These are phyloP conservation scores for Epinephelus moara DNA, from an alignment of 2,113 vertebrate species.

Conservation along the genomic window DNA sequence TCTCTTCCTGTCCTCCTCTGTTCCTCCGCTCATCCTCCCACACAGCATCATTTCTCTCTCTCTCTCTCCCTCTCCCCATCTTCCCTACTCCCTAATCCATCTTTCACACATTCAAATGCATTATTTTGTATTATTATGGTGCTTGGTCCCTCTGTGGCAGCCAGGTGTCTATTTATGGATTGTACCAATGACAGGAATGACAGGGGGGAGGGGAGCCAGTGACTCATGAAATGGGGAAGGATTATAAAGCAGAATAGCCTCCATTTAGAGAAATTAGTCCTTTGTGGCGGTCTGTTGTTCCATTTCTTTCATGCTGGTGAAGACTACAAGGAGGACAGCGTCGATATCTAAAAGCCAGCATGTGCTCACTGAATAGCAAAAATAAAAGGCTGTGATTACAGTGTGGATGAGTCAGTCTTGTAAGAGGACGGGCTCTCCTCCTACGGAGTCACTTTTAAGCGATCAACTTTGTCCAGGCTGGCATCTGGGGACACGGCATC, in stretches of 20 bases:
- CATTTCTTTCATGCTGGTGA: slow-evolving; percentile 27
- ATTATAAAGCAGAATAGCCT: slow-evolving; percentile 69
- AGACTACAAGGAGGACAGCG: slow-evolving; percentile 27
- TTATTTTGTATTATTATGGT: slow-evolving; percentile 45
- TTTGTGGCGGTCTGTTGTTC: slow-evolving; percentile 56
- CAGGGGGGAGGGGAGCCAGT: slow-evolving; percentile 46
- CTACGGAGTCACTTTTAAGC: slow-evolving; percentile 49
- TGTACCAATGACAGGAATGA: slow-evolving; percentile 66
- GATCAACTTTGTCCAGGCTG: slow-evolving; percentile 22
- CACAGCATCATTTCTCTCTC: neutral
- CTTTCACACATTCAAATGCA: slow-evolving; percentile 34
- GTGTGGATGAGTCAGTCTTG: slow-evolving; percentile 64
- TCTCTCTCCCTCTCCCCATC: neutral
- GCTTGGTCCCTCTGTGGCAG: slow-evolving; percentile 44
- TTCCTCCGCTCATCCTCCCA: neutral
- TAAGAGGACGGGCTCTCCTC: slow-evolving; percentile 53
- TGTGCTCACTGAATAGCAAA: slow-evolving; percentile 20
- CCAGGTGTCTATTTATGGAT: slow-evolving; percentile 79
- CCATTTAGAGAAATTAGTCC: slow-evolving; percentile 76
- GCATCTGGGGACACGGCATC: slow-evolving; percentile 39
- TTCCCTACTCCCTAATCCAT: slow-evolving; percentile 20
- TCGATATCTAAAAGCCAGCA: slow-evolving; percentile 18
- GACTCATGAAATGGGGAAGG: slow-evolving; percentile 75
- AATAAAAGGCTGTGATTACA: slow-evolving; percentile 61
- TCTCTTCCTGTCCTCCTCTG: neutral